Evolutionary conservation across 2,113 vertebrate species (phyloP).

Genomic region (Nipponia nippon): DNA sequence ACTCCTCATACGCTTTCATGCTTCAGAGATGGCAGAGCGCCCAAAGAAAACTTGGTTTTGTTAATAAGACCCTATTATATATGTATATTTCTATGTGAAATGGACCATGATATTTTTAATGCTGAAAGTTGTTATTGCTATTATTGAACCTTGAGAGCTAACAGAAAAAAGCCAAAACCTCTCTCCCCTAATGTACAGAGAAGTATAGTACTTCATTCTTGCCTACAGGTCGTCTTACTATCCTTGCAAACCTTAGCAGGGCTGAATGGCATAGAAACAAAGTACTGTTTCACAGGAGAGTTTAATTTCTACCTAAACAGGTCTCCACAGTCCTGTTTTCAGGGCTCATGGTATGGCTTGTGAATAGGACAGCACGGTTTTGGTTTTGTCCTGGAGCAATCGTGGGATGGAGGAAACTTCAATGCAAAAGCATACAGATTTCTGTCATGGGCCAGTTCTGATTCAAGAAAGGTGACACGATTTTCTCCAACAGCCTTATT

Average conservation of each 20-base stretch:
- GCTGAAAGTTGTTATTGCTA: not conserved
- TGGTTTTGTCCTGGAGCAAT: not conserved
- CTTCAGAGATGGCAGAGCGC: not conserved
- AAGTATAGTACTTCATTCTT: not conserved
- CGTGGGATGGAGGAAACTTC: not conserved
- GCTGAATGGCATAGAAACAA: not conserved
- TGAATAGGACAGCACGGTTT: not conserved
- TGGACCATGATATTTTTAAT: not conserved
- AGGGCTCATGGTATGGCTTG: not conserved
- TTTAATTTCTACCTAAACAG: not conserved
- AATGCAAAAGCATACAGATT: not conserved
- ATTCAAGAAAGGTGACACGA: not conserved
- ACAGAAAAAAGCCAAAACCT: not conserved
- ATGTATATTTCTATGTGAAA: not conserved
- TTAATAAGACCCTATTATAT: not conserved
- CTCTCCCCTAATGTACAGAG: not conserved
- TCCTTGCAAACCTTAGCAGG: not conserved
- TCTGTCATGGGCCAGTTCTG: not conserved
- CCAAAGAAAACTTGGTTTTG: not conserved
- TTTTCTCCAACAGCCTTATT: not conserved
- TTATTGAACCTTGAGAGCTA: not conserved
- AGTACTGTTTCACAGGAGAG: not conserved
- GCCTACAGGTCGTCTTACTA: not conserved
- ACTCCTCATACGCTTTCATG: not conserved
- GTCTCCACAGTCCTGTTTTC: not conserved